Evolutionary conservation across 2,888 invertebrate genomes (phyloP).

Genomic region (Actias luna): DNA sequence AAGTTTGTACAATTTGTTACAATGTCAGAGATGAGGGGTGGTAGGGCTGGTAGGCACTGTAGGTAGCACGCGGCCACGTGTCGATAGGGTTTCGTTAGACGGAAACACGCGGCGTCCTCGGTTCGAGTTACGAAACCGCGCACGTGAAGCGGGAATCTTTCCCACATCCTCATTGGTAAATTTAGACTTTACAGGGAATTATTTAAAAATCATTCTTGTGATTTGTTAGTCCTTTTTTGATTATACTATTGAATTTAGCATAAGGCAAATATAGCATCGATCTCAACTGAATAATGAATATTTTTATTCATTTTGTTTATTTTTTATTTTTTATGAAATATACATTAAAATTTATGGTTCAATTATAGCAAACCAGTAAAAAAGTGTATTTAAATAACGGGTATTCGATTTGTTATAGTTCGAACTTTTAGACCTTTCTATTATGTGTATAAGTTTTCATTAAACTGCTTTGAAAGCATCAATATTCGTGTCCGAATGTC

Average conservation of each 20-base stretch:
- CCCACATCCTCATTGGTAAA: slow-evolving; percentile 48
- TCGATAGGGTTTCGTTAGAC: slow-evolving; percentile 61
- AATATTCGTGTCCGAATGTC: neutral
- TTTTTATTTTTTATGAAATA: too few relatives aligned
- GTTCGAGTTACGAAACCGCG: slow-evolving; percentile 56
- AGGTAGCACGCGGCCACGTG: slow-evolving; percentile 41
- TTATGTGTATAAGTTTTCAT: too few relatives aligned
- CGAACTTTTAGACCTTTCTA: too few relatives aligned
- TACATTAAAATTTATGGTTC: too few relatives aligned
- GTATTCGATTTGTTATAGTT: too few relatives aligned
- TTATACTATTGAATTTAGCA: neutral
- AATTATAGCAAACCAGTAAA: neutral
- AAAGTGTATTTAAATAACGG: neutral
- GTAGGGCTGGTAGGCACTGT: too few relatives aligned
- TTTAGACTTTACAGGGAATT: slow-evolving; percentile 18
- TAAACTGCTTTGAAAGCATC: neutral
- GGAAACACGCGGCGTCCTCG: slow-evolving; percentile 59
- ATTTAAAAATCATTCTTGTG: neutral
- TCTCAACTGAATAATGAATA: neutral
- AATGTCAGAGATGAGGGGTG: slow-evolving; percentile 32
- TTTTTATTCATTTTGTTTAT: neutral
- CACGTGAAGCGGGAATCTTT: slow-evolving; percentile 57
- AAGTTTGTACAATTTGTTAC: slow-evolving; percentile 17
- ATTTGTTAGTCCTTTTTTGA: neutral
- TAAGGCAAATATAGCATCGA: neutral